Base-by-base conservation (phyloP, 1,140 invertebrate genomes). In the Cydia fagiglandana region DNA sequence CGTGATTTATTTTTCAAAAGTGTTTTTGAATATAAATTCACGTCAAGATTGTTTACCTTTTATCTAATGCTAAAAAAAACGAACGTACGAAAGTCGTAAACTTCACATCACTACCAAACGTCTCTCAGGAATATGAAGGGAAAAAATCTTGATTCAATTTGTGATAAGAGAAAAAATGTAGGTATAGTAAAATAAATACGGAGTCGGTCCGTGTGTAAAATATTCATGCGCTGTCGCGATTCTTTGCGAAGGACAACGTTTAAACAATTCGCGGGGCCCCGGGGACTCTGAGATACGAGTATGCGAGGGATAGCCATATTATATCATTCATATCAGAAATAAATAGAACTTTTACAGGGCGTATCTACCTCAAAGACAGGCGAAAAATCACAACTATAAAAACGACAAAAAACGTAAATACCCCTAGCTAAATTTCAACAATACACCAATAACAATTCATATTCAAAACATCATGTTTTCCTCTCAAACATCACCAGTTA, bases 161-260 rank as follows among this genome's bases (percentile, higher is more conserved):
- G 56, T 12, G 0, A 24, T 56, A 56, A 9, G 4, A 24, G 9
- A 61, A 61, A 61, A 61, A 61, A 9, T 2, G 0, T 24, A 24
- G 24, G 24, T 20, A 61, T 61, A 61, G 17, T 24, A 61, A 61
- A 61, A 61, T 61, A 61, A 61, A 24, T 61, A 61, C 56, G 20
- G 10, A 20, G 17, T n/a, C 56, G 20, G 20, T 61, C 56, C 56
- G 56, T 3, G 2, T 24, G 56, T 61, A 24, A 24, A 61, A 61
- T 61, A 61, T 61, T 61, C 56, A 61, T 61, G 56, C 56, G 0
- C 56, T 24, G 56, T 61, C 56, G 56, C 56, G 56, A 61, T 61
- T 61, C 56, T 61, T 61, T 61, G 56, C 56, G 56, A 12, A 24
- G 56, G 56, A 61, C 56, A 61, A n/a, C 17, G 56, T 10, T 61